Evolutionary conservation across 2,888 invertebrate genomes (phyloP), one percentile per base, ranked within the genome.

Genomic region (Drosophila nr. medialis): DNA sequence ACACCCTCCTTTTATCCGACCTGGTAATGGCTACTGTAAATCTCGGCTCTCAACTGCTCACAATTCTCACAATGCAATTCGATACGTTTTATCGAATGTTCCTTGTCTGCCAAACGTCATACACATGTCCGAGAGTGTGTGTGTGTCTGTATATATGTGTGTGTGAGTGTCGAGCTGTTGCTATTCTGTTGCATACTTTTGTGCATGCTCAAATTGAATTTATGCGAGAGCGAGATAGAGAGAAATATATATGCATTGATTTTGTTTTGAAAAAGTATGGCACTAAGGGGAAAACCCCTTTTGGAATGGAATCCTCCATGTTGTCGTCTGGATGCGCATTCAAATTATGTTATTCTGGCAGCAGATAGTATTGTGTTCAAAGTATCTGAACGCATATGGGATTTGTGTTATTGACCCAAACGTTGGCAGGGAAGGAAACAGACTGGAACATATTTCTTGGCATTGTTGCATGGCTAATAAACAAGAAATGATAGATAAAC

Each of bases 141-240:
- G 6, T 45, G 15, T 11, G 5, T 21, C 13, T 29, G 15, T 30
- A n/a, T 51, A 2, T 27, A 8, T 60, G 24, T 54, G 48, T 66
- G 60, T 42, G 32, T 49, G 30, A 45, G 49, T 55, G 40, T 56
- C 54, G 64, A 63, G 53, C 34, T 81, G 87, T 62, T 62, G 71
- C 67, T 69, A 80, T 85, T 89, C 75, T 87, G 87, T 90, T 80
- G 80, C 87, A 86, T 84, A 90, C 75, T 89, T 83, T 75, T 83
- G 76, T 81, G 89, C 82, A 83, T 66, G 74, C 83, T 82, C 69
- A 86, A 86, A 86, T 86, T 90, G 87, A 90, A 90, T 86, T 86
- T 89, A 90, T 89, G 76, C 80, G 38, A 15, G 62, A 64, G 48
- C 29, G 58, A 61, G 36, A 24, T 27, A 32, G 38, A 40, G 5